Evolutionary conservation across 2,797 vertebrate species (phyloP).

Genomic region (Falco columbarius): DNA sequence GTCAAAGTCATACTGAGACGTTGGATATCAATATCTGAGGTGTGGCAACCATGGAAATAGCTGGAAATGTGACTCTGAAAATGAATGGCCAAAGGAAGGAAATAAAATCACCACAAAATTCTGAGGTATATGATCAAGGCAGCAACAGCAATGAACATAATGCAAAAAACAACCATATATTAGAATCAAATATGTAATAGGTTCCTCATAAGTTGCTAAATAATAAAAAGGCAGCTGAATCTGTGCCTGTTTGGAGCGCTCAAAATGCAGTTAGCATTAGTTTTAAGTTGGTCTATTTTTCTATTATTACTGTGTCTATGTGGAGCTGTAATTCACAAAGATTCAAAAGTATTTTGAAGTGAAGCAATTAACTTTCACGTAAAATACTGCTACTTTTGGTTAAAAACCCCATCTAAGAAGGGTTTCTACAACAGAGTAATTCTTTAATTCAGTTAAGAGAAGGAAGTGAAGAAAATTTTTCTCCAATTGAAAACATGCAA

Average conservation of each 20-base stretch:
- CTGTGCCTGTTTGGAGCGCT: not conserved
- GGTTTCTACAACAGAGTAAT: not conserved
- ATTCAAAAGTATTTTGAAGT: slow-evolving; percentile 3
- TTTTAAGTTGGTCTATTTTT: not conserved
- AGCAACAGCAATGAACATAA: not conserved
- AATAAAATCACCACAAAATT: slow-evolving; percentile 15
- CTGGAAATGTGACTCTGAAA: slow-evolving; percentile 21
- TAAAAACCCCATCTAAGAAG: not conserved
- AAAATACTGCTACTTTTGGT: not conserved
- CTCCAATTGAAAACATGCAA: slow-evolving; percentile 12
- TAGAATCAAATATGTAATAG: not conserved
- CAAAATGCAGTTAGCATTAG: not conserved
- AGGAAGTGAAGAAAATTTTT: not conserved
- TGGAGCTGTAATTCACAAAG: not conserved
- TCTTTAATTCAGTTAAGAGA: slow-evolving; percentile 10
- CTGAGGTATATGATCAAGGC: not conserved
- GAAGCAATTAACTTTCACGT: not conserved
- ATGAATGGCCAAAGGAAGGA: not conserved
- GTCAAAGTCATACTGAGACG: not conserved
- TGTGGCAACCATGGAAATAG: not conserved
- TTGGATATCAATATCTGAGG: slow-evolving; percentile 4
- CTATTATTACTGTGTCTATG: not conserved
- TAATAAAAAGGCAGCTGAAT: not conserved
- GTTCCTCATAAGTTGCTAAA: not conserved
- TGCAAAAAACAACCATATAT: not conserved